phyloP scores from a whole-genome alignment of 1,140 invertebrate species.

The Ceratosolen fusciceps region DNA sequence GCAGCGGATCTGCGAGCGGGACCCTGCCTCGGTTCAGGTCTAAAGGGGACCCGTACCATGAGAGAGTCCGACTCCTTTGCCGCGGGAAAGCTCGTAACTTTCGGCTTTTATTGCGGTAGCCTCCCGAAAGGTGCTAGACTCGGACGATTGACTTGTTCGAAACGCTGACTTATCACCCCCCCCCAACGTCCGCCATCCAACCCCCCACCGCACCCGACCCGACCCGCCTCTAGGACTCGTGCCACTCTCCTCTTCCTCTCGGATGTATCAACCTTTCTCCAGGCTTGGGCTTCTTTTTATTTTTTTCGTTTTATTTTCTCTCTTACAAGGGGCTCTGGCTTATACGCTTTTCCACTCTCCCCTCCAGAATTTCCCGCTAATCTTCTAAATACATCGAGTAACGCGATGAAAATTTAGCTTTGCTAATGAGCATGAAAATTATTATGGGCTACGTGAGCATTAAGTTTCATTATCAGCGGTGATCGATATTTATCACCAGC shows the following conservation, averaged over 20 bases:
- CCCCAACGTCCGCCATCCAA: too few relatives aligned
- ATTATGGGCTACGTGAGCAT: not conserved
- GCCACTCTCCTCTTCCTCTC: not conserved
- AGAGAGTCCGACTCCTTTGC: not conserved
- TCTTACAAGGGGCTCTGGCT: not conserved
- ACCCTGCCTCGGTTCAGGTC: not conserved
- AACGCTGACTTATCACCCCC: not conserved
- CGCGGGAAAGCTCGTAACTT: slow-evolving; percentile 24
- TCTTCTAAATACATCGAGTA: not conserved
- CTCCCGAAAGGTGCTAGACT: not conserved
- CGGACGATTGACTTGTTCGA: slow-evolving; percentile 28
- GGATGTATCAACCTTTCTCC: not conserved
- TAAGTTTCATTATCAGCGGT: not conserved
- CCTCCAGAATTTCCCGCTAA: not conserved
- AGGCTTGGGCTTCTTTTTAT: not conserved
- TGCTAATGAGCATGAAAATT: not conserved
- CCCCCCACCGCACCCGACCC: too few relatives aligned
- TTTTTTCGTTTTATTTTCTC: not conserved
- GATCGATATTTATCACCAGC: not conserved
- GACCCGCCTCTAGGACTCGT: too few relatives aligned
- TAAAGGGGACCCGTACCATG: not conserved
- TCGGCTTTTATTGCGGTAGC: slow-evolving; percentile 10
- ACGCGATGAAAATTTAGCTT: not conserved
- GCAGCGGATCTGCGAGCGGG: slow-evolving; percentile 6
- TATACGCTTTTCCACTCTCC: too few relatives aligned